Evolutionary conservation across 2,797 vertebrate species (phyloP), one percentile per base, ranked within the genome.

Genomic region (Tiaroga cobitis): DNA sequence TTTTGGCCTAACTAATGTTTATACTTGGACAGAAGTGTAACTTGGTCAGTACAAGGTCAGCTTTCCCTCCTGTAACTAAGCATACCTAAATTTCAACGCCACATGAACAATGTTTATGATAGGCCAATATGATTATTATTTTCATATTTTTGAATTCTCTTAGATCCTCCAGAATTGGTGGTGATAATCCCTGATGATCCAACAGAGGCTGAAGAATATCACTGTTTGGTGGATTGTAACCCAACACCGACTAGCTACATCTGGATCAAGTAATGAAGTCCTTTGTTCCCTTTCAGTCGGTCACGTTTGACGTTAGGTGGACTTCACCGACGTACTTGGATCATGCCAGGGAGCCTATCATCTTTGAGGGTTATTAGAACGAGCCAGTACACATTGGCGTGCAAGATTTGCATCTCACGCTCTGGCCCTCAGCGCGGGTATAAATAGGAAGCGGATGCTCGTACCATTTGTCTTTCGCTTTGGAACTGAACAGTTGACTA

Each of bases 231-330:
- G 15, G 87, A 91, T 1, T 88, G 91, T 10, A 91, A 90, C 54
- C 93, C 94, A 39, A 16, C 8, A 0, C 56, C 92, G 32, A 70
- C 54, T 3, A 15, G 19, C 5, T 74, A 90, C n/a, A 88, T 26
- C 10, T 95, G 93, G 93, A 90, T 1, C 46, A 93, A 91, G 94
- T 93, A 87, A 65, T 39, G 2, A 15, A 41, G 7, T 51, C 7
- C n/a, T 46, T 39, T 15, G 18, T 43, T 9, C 29, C 32, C 11
- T 74, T 34, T 81, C 41, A 34, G 5, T 54, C 6, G 3, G 41
- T 43, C 41, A 11, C 10, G 0, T 43, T 43, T 43, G 8, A 41
- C 8, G 1, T 41, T 41, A 9, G 8, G 39, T 41, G 39, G 8
- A 39, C 7, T 8, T 9, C 39, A 8, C 39, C 8, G 10, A 43